Evolutionary conservation across 2,888 invertebrate genomes (phyloP).

Genomic region (Sesia bembeciformis): DNA sequence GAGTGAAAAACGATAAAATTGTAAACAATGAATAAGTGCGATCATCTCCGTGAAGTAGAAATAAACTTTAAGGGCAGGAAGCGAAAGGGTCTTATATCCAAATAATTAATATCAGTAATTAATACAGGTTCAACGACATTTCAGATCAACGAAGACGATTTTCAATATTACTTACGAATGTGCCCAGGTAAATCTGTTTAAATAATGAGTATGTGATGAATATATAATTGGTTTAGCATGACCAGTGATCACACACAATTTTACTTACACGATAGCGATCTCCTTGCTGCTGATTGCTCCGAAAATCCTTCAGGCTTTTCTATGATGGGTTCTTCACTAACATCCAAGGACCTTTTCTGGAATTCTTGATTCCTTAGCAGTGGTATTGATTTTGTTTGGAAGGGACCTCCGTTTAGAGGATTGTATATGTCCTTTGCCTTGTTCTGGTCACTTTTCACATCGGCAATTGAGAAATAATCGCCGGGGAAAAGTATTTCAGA

Average conservation of each 20-base stretch:
- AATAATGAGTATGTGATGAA: too few species aligned
- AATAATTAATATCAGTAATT: too few species aligned
- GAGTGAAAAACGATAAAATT: too few species aligned
- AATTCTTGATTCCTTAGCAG: constrained; percentile 44
- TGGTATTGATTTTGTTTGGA: constrained; percentile 52
- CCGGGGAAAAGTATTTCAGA: constrained; percentile 61
- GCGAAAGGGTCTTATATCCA: too few species aligned
- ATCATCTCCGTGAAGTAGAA: too few species aligned
- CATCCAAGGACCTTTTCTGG: constrained; percentile 46
- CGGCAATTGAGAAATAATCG: constrained; percentile 65
- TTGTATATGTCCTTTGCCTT: constrained; percentile 20
- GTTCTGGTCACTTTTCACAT: constrained; percentile 51
- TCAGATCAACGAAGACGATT: too few species aligned
- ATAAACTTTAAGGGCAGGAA: too few species aligned
- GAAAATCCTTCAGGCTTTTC: constrained; percentile 44
- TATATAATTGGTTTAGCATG: not conserved
- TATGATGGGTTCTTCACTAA: constrained; percentile 35
- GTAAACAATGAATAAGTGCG: too few species aligned
- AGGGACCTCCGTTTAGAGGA: constrained; percentile 22
- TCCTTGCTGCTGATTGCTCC: constrained; percentile 41
- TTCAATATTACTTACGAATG: too few species aligned
- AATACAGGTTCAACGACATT: too few species aligned
- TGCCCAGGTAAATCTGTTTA: too few species aligned
- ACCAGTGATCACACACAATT: not conserved
- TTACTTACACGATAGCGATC: constrained; percentile 60